These are phyloP conservation scores for Argentina silus DNA, from an alignment of 2,797 vertebrate genomes.

Conservation along the genomic window DNA sequence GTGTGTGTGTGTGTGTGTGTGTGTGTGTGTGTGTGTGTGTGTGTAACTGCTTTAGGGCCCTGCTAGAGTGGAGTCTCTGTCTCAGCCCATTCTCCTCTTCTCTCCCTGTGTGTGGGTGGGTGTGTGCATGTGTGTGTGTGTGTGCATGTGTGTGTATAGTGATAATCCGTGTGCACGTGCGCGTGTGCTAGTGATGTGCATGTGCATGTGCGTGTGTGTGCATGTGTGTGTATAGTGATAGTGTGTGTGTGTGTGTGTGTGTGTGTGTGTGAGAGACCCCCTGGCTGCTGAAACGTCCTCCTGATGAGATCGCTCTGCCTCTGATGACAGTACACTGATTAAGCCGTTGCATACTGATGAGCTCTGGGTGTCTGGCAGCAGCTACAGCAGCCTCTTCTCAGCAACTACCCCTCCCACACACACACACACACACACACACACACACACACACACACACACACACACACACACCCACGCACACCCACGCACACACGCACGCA, in stretches of 20 bases:
- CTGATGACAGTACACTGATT: slow-evolving; percentile 79
- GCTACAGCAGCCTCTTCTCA: slow-evolving; percentile 73
- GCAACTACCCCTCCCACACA: slow-evolving; percentile 44
- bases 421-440: slow-evolving; percentile 29
- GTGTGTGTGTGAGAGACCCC: slow-evolving; percentile 1
- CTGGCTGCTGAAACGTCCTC: background rate
- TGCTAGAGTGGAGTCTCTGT: background rate
- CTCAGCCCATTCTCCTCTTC: background rate
- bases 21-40: background rate
- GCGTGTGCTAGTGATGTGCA: background rate
- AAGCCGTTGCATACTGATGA: slow-evolving; percentile 84
- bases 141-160: no score
- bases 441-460: slow-evolving; percentile 12
- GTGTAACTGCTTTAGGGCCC: background rate
- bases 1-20: background rate
- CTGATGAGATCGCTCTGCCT: slow-evolving; percentile 41
- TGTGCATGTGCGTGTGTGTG: background rate
- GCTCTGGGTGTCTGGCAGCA: slow-evolving; percentile 80
- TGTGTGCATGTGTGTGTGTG: slow-evolving; percentile 24
- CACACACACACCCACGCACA: slow-evolving; percentile 2
- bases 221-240: no score
- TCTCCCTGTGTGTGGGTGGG: background rate
- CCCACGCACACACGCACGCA: slow-evolving; percentile 30
- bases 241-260: background rate
- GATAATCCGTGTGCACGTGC: no score